These are phyloP conservation scores for Hylia prasina DNA, from an alignment of 2,113 vertebrate genomes.

Conservation along the genomic window DNA sequence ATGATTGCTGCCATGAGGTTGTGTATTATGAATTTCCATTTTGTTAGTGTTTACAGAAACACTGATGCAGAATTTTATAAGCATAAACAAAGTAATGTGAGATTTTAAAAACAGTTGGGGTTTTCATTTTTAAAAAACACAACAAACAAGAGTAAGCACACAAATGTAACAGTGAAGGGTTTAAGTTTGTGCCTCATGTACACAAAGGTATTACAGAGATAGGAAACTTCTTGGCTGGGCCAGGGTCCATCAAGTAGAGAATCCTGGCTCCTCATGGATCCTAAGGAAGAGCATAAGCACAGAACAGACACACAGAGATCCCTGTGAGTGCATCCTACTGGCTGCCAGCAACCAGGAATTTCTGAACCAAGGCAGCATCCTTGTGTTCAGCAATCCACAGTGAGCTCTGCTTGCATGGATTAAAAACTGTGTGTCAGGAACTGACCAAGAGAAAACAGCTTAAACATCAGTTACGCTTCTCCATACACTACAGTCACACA, in stretches of 20 bases:
- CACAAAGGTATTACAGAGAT: neutral
- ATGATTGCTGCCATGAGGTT: neutral
- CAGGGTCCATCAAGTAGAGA: neutral
- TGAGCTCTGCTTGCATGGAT: accelerated
- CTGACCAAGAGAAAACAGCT: neutral
- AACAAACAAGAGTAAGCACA: neutral
- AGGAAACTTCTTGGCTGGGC: neutral
- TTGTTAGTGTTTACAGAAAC: neutral
- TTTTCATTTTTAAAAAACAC: neutral
- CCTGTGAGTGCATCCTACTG: neutral
- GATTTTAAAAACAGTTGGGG: neutral
- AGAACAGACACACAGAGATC: neutral
- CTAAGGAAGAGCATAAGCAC: neutral
- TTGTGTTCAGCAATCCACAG: neutral
- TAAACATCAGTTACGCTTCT: neutral
- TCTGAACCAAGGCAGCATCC: neutral
- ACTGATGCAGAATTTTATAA: neutral
- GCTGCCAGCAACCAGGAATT: neutral
- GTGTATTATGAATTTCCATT: neutral
- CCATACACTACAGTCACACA: neutral
- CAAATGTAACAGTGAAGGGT: neutral
- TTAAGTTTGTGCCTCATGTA: neutral
- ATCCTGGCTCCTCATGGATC: neutral
- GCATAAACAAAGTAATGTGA: neutral
- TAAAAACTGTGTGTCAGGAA: neutral